Percentiles rank a stretch among this genome's conserved stretches.
phyloP scores from a whole-genome alignment of 2,888 invertebrate genomes.

The Pherbina coryleti region DNA sequence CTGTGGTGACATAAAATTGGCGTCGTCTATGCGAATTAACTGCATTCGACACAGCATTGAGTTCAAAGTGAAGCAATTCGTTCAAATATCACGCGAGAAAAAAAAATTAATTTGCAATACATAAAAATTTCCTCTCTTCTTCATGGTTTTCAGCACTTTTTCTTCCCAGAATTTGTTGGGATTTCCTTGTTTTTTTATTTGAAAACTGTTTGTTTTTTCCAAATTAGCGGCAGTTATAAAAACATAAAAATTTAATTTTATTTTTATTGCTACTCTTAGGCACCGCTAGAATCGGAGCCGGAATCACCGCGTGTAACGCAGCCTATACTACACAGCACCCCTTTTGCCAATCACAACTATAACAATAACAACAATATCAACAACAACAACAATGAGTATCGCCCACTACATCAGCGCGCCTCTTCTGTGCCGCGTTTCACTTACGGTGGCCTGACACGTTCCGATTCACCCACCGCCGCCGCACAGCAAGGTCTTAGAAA shows the following conservation, averaged over 20 bases:
- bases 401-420: constrained; percentile 56
- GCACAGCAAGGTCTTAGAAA: constrained; percentile 51
- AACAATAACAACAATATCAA: too few species aligned
- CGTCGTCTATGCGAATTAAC: not conserved
- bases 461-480: constrained; percentile 54
- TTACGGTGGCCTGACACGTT: constrained; percentile 54
- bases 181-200: not conserved
- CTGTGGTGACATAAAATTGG: too few species aligned
- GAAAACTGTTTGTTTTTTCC: not conserved
- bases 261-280: constrained; percentile 51
- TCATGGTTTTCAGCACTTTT: not conserved
- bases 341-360: constrained; percentile 11
- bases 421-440: constrained; percentile 63
- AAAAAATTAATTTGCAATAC: not conserved
- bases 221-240: not conserved
- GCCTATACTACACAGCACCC: constrained; percentile 20
- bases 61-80: not conserved
- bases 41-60: constrained; percentile 15
- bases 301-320: constrained; percentile 60
- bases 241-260: not conserved
- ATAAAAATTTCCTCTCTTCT: not conserved
- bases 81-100: too few species aligned
- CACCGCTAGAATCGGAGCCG: constrained; percentile 65
- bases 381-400: constrained; percentile 30
- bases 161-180: not conserved